Evolutionary conservation across 1,140 invertebrate species (phyloP).

Genomic region (Gyrodactylus bullatarudis): DNA sequence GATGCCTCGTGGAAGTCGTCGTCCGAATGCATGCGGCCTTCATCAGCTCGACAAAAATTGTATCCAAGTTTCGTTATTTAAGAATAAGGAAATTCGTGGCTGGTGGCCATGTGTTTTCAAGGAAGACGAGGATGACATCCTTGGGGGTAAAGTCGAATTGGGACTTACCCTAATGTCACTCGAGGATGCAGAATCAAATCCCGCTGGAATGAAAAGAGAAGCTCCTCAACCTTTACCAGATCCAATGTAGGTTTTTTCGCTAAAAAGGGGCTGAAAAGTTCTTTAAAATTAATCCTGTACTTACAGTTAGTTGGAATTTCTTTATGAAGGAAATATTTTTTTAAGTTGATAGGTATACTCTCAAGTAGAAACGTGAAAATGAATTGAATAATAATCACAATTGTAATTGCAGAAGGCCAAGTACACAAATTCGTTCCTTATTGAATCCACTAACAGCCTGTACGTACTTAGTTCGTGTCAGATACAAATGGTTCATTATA

Average conservation of each 20-base stretch:
- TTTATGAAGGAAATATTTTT: no score
- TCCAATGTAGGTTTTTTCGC: constrained; percentile 36
- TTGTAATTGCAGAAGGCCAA: not conserved
- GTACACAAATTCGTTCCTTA: not conserved
- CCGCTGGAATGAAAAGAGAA: constrained; percentile 20
- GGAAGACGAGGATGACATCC: not conserved
- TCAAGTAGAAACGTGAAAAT: no score
- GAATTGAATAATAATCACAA: no score
- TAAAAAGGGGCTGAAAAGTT: not conserved
- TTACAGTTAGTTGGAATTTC: no score
- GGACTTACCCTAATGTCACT: constrained; percentile 21
- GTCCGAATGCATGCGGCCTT: constrained; percentile 24
- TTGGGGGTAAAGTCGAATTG: constrained; percentile 16
- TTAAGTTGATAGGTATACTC: no score
- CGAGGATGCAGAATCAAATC: constrained; percentile 17
- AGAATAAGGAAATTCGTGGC: constrained; percentile 49
- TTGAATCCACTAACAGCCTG: not conserved
- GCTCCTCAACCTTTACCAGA: constrained; percentile 32
- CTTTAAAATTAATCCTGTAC: no score
- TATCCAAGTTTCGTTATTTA: constrained; percentile 53
- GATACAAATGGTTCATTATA: not conserved
- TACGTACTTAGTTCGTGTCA: not conserved
- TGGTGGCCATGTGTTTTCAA: constrained; percentile 38
- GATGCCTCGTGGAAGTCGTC: constrained; percentile 19
- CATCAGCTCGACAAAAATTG: constrained; percentile 49